These are phyloP conservation scores for Gibbula magus DNA, from an alignment of 2,888 invertebrate species.

Conservation along the genomic window DNA sequence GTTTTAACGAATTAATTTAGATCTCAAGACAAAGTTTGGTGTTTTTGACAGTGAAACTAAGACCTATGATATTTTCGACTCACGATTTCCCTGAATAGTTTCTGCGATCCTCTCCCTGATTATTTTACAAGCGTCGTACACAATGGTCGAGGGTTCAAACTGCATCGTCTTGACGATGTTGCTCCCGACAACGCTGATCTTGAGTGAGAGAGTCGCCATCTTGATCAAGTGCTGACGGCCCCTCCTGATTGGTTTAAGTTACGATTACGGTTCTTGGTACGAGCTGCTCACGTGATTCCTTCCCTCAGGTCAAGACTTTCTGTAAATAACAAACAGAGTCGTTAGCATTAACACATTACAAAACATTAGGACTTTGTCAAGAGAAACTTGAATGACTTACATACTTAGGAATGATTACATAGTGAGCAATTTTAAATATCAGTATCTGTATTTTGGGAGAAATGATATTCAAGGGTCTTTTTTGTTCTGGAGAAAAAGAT, in stretches of 20 bases:
- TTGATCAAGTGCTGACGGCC: conserved; percentile 32
- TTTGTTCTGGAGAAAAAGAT: too few species aligned
- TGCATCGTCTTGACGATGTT: conserved; percentile 95
- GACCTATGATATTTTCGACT: conserved; percentile 76
- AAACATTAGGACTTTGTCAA: too few species aligned
- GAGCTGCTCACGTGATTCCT: not conserved
- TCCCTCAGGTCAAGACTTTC: not conserved
- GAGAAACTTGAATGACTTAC: too few species aligned
- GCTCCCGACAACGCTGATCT: conserved; percentile 76
- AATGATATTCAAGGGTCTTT: too few species aligned
- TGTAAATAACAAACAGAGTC: not conserved
- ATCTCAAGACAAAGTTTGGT: too few species aligned
- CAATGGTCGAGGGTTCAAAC: conserved; percentile 95
- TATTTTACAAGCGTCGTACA: conserved; percentile 95
- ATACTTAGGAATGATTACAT: too few species aligned
- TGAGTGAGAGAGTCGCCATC: conserved; percentile 77
- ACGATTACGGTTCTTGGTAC: not conserved
- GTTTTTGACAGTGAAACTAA: too few species aligned
- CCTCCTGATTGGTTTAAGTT: not conserved
- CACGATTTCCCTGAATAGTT: conserved; percentile 87
- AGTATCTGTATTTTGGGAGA: too few species aligned
- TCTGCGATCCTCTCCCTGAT: conserved; percentile 96
- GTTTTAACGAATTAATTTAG: too few species aligned
- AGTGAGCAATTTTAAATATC: too few species aligned
- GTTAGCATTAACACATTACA: too few species aligned